These are phyloP conservation scores for Petromus typicus DNA, from an alignment of 2,113 vertebrate genomes.

Conservation along the genomic window DNA sequence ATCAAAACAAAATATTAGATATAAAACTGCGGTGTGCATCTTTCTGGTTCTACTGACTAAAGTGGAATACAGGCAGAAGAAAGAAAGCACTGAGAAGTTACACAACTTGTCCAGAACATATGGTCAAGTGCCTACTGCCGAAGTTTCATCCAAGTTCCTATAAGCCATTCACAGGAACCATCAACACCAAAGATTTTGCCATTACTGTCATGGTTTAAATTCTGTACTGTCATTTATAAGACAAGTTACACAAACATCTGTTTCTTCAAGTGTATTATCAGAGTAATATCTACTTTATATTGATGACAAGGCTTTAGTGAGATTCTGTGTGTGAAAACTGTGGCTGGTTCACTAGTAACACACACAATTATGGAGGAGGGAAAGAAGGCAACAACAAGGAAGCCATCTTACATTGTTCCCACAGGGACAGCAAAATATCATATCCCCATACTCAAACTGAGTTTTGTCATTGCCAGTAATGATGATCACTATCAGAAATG, in stretches of 20 bases:
- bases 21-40: constrained; percentile 23
- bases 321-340: background rate
- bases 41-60: constrained; percentile 50
- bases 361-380: background rate
- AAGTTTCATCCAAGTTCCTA: background rate
- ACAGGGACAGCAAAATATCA: background rate
- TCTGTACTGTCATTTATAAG: background rate
- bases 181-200: constrained; percentile 23
- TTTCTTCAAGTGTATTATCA: background rate
- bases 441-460: background rate
- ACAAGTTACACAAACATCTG: background rate
- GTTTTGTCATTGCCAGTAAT: background rate
- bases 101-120: background rate
- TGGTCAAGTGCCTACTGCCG: background rate
- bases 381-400: background rate
- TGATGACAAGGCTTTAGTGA: background rate
- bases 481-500: background rate
- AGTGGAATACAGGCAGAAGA: constrained; percentile 17
- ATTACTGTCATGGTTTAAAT: background rate
- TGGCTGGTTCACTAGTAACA: background rate
- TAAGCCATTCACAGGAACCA: background rate
- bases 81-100: background rate
- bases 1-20: constrained; percentile 52
- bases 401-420: background rate
- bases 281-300: background rate